These are phyloP conservation scores for Nezara viridula DNA, from an alignment of 2,888 invertebrate genomes.

Conservation along the genomic window DNA sequence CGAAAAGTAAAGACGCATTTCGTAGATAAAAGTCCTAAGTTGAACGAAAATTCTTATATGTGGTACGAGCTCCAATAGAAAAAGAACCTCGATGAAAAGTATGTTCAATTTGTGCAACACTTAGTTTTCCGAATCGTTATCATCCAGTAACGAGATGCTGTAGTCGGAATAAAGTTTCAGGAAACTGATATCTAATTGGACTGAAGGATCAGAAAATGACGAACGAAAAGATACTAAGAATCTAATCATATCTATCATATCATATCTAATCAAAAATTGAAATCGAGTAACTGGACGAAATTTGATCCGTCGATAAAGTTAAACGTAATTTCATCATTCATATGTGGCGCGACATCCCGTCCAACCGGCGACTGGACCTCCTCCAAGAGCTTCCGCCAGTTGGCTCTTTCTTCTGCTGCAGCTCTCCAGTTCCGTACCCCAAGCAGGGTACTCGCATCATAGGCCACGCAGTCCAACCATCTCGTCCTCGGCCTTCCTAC, in stretches of 20 bases:
- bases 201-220: not conserved
- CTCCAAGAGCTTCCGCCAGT: too few species aligned
- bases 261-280: not conserved
- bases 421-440: too few species aligned
- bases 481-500: too few species aligned
- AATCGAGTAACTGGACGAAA: not conserved
- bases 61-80: too few species aligned
- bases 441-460: too few species aligned
- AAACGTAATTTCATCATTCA: not conserved
- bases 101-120: not conserved
- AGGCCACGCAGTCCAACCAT: too few species aligned
- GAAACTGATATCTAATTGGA: not conserved
- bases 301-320: not conserved
- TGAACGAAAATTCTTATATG: too few species aligned
- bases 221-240: not conserved
- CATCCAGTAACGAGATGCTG: not conserved
- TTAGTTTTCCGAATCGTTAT: not conserved
- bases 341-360: too few species aligned
- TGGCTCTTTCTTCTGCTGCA: too few species aligned
- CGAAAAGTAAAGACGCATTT: too few species aligned
- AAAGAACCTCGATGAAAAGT: not conserved
- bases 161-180: not conserved
- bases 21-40: too few species aligned
- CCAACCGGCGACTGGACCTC: too few species aligned
- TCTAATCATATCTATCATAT: not conserved